A percentile compares a stretch with the other conserved stretches of the same genome.
phyloP scores from a whole-genome alignment of 30 jellyfish, hydroid and myxozoan genomes.

The Morbakka virulenta region DNA sequence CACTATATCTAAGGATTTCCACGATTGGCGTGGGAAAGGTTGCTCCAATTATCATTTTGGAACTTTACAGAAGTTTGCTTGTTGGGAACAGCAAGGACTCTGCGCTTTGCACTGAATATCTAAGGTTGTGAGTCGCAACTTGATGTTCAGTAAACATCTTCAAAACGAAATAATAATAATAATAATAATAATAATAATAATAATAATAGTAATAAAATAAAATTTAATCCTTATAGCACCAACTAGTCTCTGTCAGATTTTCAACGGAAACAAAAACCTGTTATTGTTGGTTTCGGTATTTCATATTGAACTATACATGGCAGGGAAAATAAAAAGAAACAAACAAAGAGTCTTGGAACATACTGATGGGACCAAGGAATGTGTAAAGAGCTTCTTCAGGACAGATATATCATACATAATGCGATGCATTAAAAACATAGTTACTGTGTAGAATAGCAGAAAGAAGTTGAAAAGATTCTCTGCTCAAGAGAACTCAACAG shows the following conservation, averaged over 20 bases:
- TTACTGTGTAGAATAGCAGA: constrained; percentile 26
- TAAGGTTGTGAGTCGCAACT: too few relatives aligned
- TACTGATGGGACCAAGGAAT: constrained; percentile 19
- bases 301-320: constrained; percentile 8
- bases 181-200: too few relatives aligned
- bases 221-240: too few relatives aligned
- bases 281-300: constrained; percentile 25
- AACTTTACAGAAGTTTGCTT: too few relatives aligned
- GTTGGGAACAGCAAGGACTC: too few relatives aligned
- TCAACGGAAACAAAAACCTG: constrained; percentile 8
- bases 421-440: constrained; percentile 29
- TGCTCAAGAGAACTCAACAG: constrained; percentile 12
- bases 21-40: too few relatives aligned
- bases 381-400: constrained; percentile 23
- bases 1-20: too few relatives aligned
- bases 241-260: constrained; percentile 21
- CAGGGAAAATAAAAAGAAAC: background rate
- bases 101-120: too few relatives aligned
- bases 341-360: background rate
- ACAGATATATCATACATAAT: constrained; percentile 37
- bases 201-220: too few relatives aligned
- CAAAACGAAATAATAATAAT: too few relatives aligned
- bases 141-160: too few relatives aligned
- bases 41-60: too few relatives aligned
- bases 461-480: constrained; percentile 8